phyloP scores from a whole-genome alignment of 2,888 invertebrate species.

The Trichogramma evanescens region DNA sequence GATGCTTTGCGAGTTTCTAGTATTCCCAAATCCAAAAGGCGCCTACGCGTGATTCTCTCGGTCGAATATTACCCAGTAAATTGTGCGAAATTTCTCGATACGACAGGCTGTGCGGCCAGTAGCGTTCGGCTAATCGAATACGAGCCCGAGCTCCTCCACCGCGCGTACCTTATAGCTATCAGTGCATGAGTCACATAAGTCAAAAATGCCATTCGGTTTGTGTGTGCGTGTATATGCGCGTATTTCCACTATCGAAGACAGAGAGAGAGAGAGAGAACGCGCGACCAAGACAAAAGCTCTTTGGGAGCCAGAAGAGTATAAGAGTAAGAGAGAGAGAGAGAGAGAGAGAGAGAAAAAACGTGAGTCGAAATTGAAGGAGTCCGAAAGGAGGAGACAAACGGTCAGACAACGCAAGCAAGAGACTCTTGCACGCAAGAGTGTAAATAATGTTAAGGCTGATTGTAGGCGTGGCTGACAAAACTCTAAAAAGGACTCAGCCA shows the following conservation, averaged over 20 bases:
- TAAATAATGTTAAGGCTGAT: constrained; percentile 48
- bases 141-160: too few species aligned
- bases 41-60: too few species aligned
- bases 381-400: constrained; percentile 18
- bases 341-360: constrained; percentile 11
- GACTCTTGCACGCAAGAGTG: constrained; percentile 38
- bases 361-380: constrained; percentile 13
- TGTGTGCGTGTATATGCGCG: too few species aligned
- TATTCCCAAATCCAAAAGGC: too few species aligned
- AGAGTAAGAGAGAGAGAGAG: constrained; percentile 2
- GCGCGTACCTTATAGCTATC: too few species aligned
- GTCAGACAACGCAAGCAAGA: constrained; percentile 27
- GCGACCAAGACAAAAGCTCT: background rate
- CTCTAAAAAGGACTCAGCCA: constrained; percentile 48
- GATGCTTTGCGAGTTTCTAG: too few species aligned
- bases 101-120: too few species aligned
- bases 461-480: constrained; percentile 49
- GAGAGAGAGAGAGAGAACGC: background rate
- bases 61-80: too few species aligned
- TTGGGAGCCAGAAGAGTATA: background rate
- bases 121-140: too few species aligned
- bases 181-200: too few species aligned
- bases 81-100: too few species aligned
- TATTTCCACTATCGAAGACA: background rate
- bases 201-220: too few species aligned